These are phyloP conservation scores for Trinectes maculatus DNA, from an alignment of 2,113 vertebrate genomes.

Conservation along the genomic window DNA sequence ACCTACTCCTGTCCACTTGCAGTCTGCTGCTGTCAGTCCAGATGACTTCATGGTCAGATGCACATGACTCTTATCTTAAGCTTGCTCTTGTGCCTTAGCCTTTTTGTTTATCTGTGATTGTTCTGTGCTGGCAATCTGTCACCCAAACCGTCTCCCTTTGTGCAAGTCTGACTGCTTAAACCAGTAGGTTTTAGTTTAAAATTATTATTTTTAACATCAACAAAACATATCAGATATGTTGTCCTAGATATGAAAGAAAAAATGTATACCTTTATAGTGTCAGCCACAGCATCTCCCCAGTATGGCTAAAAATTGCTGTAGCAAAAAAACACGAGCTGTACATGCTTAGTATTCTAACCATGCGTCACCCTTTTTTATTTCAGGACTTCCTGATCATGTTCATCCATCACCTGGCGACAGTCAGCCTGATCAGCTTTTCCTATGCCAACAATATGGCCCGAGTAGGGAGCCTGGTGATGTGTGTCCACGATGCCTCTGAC, in stretches of 20 bases:
- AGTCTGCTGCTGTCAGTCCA: conserved; percentile 18
- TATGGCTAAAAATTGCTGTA: no score
- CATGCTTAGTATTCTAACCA: background rate
- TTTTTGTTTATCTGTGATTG: background rate
- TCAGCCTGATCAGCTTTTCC: conserved; percentile 92
- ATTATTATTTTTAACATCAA: no score
- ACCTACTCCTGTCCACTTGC: background rate
- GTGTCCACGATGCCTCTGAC: conserved; percentile 92
- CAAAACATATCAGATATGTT: no score
- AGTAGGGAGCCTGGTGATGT: conserved; percentile 91
- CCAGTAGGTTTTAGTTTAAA: no score
- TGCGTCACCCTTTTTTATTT: background rate
- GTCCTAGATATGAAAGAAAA: no score
- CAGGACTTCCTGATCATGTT: conserved; percentile 99
- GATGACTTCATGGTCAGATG: conserved; percentile 21
- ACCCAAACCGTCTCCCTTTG: background rate
- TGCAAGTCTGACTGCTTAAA: no score
- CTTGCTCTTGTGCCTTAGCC: background rate
- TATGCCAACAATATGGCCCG: conserved; percentile 96
- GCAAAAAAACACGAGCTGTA: background rate
- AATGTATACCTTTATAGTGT: no score
- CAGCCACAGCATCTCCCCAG: background rate
- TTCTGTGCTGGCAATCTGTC: background rate
- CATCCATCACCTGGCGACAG: conserved; percentile 90
- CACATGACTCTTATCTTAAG: conserved; percentile 18